Percentiles rank a stretch among this genome's conserved stretches.
Conservation (phyloP, 2,888 invertebrate genomes). For the Luperina nickerlii region DNA sequence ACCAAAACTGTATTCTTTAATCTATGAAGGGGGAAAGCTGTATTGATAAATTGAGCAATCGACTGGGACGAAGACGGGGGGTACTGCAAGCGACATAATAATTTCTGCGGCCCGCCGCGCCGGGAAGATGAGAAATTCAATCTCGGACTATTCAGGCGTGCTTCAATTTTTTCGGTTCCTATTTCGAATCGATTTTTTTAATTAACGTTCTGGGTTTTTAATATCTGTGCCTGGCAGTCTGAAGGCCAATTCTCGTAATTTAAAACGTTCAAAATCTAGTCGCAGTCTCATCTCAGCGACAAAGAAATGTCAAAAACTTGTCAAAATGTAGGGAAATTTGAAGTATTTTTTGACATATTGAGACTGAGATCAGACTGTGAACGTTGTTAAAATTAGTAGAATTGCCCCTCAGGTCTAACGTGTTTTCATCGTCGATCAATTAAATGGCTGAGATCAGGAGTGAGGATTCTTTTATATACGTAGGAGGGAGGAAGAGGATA, state of each 20-base stretch:
- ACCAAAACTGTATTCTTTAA: conserved; percentile 45
- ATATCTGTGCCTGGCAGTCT: conserved; percentile 54
- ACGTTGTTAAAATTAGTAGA: too few relatives aligned
- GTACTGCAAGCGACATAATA: conserved; percentile 86
- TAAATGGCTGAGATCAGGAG: conserved; percentile 1
- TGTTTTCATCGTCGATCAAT: conserved; percentile 26
- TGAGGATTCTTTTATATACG: too few relatives aligned
- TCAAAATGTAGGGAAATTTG: too few relatives aligned
- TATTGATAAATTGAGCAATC: conserved; percentile 90
- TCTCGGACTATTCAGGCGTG: conserved; percentile 69
- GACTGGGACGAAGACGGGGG: conserved; percentile 81
- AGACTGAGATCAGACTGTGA: too few relatives aligned
- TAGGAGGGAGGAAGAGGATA: too few relatives aligned
- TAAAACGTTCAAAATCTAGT: too few relatives aligned
- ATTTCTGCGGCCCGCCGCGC: conserved; percentile 80
- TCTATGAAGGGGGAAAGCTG: conserved; percentile 75
- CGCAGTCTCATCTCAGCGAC: too few relatives aligned
- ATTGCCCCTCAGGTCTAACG: too few relatives aligned
- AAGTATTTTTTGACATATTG: too few relatives aligned
- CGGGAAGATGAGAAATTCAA: conserved; percentile 83
- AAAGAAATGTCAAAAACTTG: too few relatives aligned
- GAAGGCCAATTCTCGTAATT: too few relatives aligned
- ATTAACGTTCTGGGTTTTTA: conserved; percentile 64
- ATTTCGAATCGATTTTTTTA: conserved; percentile 63
- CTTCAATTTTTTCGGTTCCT: conserved; percentile 62